Evolutionary conservation across 1,140 invertebrate genomes (phyloP), one percentile per base, ranked within the genome.

Genomic region (Ooceraea biroi): DNA sequence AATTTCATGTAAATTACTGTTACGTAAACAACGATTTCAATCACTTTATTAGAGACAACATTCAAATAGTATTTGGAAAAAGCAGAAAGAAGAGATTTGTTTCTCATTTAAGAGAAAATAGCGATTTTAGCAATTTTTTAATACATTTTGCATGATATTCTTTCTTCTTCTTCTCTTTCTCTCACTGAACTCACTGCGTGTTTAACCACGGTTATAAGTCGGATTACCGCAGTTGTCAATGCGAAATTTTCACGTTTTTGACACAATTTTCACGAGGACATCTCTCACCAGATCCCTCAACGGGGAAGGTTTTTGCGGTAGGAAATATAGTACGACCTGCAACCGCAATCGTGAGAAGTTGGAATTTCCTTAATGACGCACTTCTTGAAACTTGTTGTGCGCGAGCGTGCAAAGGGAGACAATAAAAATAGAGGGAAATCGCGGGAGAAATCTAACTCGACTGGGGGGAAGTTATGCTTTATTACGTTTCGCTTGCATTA

Each of bases 311-410:
- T 73, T 73, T 60, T 7, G 17, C 41, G 36, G 57, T 25, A 22
- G 60, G 36, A 36, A 50, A 76, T 76, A 61, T 17, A 60, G 17
- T 14, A 1, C 36, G 11, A 5, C 14, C 14, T 8, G 72, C 41
- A 76, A 74, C 12, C 25, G 57, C 55, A 41, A 41, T 61, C 58
- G n/a, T 7, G 44, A 76, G 72, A 76, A 63, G 44, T 61, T 63
- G 57, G 11, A 76, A 76, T 76, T 76, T 76, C 72, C 72, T 76
- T 76, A 76, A 76, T 76, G 72, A 76, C 57, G 72, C 72, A 63
- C 72, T 76, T 61, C 57, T 61, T 25, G 25, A 76, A 76, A 2
- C 57, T 76, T 61, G 69, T 72, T 72, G 58, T 76, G 25, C 25
- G 58, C 25, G 58, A 30, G 44, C 8, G 44, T 61, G 44, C n/a